Evolutionary conservation across 2,113 vertebrate species (phyloP).

Genomic region (Myocastor coypus): DNA sequence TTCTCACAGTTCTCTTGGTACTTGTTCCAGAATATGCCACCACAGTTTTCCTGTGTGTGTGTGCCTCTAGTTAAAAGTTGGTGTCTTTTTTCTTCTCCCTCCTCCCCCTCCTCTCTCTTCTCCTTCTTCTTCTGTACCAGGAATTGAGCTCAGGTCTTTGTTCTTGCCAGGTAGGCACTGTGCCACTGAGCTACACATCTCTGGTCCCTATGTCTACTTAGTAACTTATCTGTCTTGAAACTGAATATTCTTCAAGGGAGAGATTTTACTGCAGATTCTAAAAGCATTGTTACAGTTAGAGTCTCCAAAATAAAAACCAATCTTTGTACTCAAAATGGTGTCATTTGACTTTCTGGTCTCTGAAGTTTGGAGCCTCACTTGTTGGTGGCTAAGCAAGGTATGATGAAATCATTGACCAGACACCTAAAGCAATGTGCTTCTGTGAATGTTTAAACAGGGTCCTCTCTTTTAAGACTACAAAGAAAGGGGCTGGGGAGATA

Average conservation of each 20-base stretch:
- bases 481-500: no score
- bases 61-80: not conserved
- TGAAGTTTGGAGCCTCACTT: not conserved
- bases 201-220: not conserved
- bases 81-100: no score
- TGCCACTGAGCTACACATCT: no score
- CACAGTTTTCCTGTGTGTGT: not conserved
- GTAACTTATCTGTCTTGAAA: not conserved
- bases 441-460: not conserved
- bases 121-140: no score
- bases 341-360: not conserved
- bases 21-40: not conserved
- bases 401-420: not conserved
- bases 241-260: not conserved
- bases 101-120: no score
- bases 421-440: not conserved
- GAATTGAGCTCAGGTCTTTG: no score
- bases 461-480: not conserved
- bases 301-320: not conserved
- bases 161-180: no score
- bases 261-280: not conserved
- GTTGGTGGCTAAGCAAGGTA: not conserved
- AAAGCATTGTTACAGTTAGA: not conserved
- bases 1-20: not conserved
- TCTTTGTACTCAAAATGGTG: not conserved